phyloP scores from a whole-genome alignment of 2,888 invertebrate genomes.

The Spodoptera picta region DNA sequence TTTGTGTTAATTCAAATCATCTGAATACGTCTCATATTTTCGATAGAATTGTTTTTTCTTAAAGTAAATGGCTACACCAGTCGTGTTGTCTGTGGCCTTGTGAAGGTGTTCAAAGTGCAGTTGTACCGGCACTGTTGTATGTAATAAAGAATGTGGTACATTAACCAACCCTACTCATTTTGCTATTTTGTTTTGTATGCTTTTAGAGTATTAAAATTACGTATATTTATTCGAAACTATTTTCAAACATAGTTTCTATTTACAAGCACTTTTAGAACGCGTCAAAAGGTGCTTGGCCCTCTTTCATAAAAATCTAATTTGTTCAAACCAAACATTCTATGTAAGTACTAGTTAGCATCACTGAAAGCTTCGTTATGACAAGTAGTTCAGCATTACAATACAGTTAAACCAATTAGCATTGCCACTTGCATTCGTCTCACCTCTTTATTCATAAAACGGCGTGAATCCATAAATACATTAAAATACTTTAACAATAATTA shows the following conservation, averaged over 20 bases:
- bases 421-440: conserved; percentile 30
- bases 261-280: too few species aligned
- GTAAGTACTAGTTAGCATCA: too few species aligned
- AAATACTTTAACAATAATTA: conserved; percentile 47
- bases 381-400: conserved; percentile 18
- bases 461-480: conserved; percentile 35
- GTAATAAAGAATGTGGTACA: conserved; percentile 27
- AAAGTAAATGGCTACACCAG: conserved; percentile 17
- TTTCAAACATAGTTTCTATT: too few species aligned
- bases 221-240: background rate
- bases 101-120: conserved; percentile 40
- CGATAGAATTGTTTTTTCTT: conserved; percentile 7
- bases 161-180: background rate
- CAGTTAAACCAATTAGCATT: conserved; percentile 35
- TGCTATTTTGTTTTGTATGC: too few species aligned
- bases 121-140: conserved; percentile 25
- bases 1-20: too few species aligned
- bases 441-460: conserved; percentile 27
- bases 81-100: conserved; percentile 43
- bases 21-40: conserved; percentile 6
- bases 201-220: background rate
- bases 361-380: too few species aligned
- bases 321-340: too few species aligned
- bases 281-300: too few species aligned
- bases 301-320: too few species aligned